Evolutionary conservation across 2,888 invertebrate genomes (phyloP), one percentile per base, ranked within the genome.

Genomic region (Melitaea athalia): DNA sequence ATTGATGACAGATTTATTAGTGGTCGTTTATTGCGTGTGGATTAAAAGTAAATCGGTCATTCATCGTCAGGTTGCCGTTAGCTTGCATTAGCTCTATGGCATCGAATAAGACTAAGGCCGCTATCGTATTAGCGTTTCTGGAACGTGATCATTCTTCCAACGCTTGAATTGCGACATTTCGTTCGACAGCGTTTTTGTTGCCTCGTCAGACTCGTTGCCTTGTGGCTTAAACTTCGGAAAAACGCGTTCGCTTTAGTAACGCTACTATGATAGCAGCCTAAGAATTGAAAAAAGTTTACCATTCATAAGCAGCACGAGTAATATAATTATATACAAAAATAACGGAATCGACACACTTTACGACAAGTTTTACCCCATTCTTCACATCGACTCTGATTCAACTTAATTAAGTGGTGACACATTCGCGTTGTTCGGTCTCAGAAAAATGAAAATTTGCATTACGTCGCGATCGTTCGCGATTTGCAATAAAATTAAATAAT

Each of bases 271-370:
- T 8, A 38, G 38, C 8, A 38, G 38, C 38, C 38, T 38, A 38
- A 75, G 77, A 65, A 65, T 72, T 65, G 72, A 63, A 73, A 24
- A 74, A 80, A 79, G 78, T 77, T 75, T 75, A 50, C 75, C 79
- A 79, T 80, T 80, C 77, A 80, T 75, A 74, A 74, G 68, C 74
- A 55, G 73, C 68, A 68, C 69, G 47, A 38, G 42, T 63, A 67
- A 68, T 69, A 67, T 68, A 68, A 33, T 33, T 5, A 33, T 68
- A 68, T 62, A 72, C 68, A 45, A 59, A 74, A 72, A 75, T 78
- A 80, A 82, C 77, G 76, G 78, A 77, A 77, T 76, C 75, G 68
- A 68, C 63, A 64, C 70, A 69, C 60, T 50, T 79, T 77, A 74
- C 72, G 75, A 79, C 78, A 77, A 73, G 74, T 76, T 71, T 72